Evolutionary conservation across 2,113 vertebrate species (phyloP).

Genomic region (Salvator merianae): DNA sequence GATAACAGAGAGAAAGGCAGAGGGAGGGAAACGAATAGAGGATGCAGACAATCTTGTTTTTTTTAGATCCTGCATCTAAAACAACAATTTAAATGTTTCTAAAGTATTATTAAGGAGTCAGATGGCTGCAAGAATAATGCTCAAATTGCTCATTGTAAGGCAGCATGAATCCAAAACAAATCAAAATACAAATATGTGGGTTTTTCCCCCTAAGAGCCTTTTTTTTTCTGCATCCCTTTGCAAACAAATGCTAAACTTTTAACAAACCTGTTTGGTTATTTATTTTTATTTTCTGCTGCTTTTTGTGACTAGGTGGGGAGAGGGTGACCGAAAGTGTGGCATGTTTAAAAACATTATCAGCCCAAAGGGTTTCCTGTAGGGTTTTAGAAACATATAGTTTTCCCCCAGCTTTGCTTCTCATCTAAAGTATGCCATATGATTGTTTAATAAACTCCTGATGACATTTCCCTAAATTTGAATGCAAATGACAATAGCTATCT

Average conservation of each 20-base stretch:
- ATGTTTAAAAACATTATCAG: not conserved
- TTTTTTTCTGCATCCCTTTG: not conserved
- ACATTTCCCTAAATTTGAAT: too few species aligned
- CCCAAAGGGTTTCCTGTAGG: too few species aligned
- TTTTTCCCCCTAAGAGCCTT: not conserved
- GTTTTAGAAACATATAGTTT: too few species aligned
- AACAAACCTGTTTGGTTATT: slow-evolving; percentile 24
- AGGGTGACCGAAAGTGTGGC: not conserved
- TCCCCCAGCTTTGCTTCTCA: too few species aligned
- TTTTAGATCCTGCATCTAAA: slow-evolving; percentile 56
- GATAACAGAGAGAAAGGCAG: slow-evolving; percentile 67
- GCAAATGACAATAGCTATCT: too few species aligned
- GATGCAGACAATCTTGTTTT: slow-evolving; percentile 48
- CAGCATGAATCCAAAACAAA: slow-evolving; percentile 2
- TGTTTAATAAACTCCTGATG: too few species aligned
- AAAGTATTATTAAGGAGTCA: slow-evolving; percentile 65
- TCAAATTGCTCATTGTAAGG: slow-evolving; percentile 60
- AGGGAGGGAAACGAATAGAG: slow-evolving; percentile 39
- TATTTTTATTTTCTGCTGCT: not conserved
- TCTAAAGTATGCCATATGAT: too few species aligned
- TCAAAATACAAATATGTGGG: slow-evolving; percentile 22
- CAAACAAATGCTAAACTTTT: slow-evolving; percentile 40
- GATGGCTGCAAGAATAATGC: slow-evolving; percentile 25
- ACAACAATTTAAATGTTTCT: slow-evolving; percentile 63
- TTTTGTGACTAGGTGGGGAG: not conserved